Evolutionary conservation across 2,888 invertebrate genomes (phyloP), one percentile per base, ranked within the genome.

Genomic region (Busseola fusca): DNA sequence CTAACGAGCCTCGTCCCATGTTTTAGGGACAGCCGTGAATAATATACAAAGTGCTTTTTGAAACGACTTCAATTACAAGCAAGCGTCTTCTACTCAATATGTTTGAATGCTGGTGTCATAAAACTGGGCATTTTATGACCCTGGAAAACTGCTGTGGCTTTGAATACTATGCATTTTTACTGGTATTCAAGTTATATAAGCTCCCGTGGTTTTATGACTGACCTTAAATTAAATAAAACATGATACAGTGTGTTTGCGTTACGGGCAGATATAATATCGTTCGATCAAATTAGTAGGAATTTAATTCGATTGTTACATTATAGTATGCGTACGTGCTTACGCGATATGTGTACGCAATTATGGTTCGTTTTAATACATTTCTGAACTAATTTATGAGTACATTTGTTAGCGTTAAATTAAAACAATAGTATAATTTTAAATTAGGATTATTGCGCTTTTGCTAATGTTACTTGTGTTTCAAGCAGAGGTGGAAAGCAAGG

Each of bases 111-210:
- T 73, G 56, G 52, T 63, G 58, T 71, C 77, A 76, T 85, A 85
- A 84, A 85, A 79, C 82, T 74, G 78, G 78, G 68, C 78, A 79
- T 72, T 85, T 85, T 85, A 85, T 85, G 74, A 60, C 45, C 63
- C 70, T 64, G 42, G 66, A 64, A 72, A 75, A 78, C 75, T 81
- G 67, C 64, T 76, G 73, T 69, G 84, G 80, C 74, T 85, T 81
- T 84, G 74, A 80, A 85, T 85, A 84, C 78, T 69, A 74, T 85
- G 80, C 78, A 82, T 74, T 83, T 84, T 85, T 84, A 85, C 69
- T 73, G 64, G 37, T 63, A 65, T 79, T 77, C 57, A 64, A 71
- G 60, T 70, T 72, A 72, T 68, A 59, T 69, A 76, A 71, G 69
- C 50, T 66, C 27, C 25, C 57, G 58, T 56, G 14, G 54, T 84